Conservation (phyloP, 2,797 vertebrate genomes). For the Cephalopachus bancanus region DNA sequence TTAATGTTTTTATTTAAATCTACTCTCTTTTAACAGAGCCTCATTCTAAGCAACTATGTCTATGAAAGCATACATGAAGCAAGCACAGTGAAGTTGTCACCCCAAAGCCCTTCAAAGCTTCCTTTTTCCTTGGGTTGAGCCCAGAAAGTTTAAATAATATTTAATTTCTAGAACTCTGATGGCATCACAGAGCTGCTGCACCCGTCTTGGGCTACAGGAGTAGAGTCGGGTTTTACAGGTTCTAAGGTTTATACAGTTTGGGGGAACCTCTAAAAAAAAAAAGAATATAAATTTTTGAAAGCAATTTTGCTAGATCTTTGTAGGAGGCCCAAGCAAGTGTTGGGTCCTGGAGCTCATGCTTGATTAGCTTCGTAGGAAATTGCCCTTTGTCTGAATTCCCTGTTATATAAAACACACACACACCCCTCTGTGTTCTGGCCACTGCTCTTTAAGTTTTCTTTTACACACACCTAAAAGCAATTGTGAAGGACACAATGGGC, state of each 20-base stretch:
- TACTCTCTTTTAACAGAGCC: not conserved
- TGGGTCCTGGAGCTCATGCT: not conserved
- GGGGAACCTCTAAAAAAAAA: not conserved
- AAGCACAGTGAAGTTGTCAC: not conserved
- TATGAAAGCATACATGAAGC: not conserved
- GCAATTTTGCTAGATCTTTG: not conserved
- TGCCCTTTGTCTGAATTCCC: not conserved
- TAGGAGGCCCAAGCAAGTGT: not conserved
- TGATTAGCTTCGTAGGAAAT: not conserved
- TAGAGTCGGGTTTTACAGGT: not conserved
- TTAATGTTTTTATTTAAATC: slow-evolving; percentile 1
- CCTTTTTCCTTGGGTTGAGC: not conserved
- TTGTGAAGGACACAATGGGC: not conserved
- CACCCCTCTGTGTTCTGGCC: not conserved
- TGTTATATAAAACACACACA: not conserved
- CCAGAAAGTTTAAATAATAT: not conserved
- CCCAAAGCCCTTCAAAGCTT: not conserved
- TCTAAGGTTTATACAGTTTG: not conserved
- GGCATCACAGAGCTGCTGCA: not conserved
- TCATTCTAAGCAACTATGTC: not conserved
- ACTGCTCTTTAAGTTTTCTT: not conserved
- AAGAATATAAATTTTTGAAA: not conserved
- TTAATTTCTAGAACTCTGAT: not conserved
- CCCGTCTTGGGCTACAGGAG: not conserved
- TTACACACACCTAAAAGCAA: not conserved